These are phyloP conservation scores for Cossypha dichroa DNA, from an alignment of 2,797 vertebrate genomes.

Conservation along the genomic window DNA sequence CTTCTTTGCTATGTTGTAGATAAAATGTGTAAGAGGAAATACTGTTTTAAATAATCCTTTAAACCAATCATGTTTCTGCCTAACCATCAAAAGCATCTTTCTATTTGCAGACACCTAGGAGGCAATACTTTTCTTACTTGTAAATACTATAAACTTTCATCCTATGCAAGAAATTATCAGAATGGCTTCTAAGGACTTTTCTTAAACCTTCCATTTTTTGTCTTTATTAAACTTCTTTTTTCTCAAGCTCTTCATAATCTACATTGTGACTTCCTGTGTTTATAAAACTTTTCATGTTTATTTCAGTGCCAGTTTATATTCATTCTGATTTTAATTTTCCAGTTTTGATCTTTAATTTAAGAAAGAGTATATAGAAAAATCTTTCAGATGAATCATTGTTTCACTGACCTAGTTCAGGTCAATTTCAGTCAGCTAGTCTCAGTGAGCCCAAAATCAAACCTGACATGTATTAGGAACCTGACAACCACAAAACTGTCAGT, in stretches of 20 bases:
- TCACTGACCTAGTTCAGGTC: neutral
- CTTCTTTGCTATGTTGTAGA: conserved; percentile 47
- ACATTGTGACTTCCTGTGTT: conserved; percentile 64
- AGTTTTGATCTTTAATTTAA: neutral
- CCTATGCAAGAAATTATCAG: conserved; percentile 49
- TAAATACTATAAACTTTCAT: conserved; percentile 48
- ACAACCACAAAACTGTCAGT: neutral
- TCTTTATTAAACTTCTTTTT: conserved; percentile 69
- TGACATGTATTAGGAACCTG: neutral
- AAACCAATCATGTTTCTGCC: conserved; percentile 53
- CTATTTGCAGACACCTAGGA: conserved; percentile 64
- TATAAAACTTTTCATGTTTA: conserved; percentile 56
- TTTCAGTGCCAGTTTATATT: conserved; percentile 58
- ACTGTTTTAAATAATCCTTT: conserved; percentile 33
- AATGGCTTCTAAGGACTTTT: conserved; percentile 60
- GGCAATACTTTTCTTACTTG: conserved; percentile 42
- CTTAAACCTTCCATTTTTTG: conserved; percentile 52
- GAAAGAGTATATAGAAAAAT: neutral
- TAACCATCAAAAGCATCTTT: conserved; percentile 62
- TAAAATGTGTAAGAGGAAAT: conserved; percentile 28
- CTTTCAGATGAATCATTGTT: neutral
- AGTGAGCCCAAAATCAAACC: conserved; percentile 1
- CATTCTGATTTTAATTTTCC: conserved; percentile 50
- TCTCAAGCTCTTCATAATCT: conserved; percentile 63
- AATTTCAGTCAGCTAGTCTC: neutral